Evolutionary conservation across 2,888 invertebrate genomes (phyloP).

Genomic region (Mylabris sibirica): DNA sequence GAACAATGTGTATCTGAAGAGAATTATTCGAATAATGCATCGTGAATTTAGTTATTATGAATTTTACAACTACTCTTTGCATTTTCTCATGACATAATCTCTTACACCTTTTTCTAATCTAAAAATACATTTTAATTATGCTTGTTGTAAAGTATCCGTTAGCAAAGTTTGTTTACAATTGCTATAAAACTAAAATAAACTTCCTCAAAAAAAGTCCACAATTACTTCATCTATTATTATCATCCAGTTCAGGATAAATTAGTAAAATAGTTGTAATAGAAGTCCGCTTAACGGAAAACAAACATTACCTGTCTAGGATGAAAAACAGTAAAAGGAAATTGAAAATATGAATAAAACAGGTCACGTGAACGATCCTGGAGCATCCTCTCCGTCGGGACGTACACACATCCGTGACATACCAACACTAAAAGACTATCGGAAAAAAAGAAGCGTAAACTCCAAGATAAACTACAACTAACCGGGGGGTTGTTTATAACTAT

Average conservation of each 20-base stretch:
- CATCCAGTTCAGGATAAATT: slow-evolving; percentile 32
- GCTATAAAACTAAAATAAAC: no score
- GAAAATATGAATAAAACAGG: slow-evolving; percentile 47
- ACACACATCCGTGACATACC: slow-evolving; percentile 36
- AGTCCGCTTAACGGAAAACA: slow-evolving; percentile 38
- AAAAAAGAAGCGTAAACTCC: neutral
- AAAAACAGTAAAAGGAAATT: slow-evolving; percentile 44
- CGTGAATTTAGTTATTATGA: slow-evolving; percentile 31
- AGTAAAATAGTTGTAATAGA: slow-evolving; percentile 28
- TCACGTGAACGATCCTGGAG: slow-evolving; percentile 36
- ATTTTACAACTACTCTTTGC: slow-evolving; percentile 17
- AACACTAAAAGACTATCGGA: slow-evolving; percentile 27
- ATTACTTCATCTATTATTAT: neutral
- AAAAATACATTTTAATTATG: slow-evolving; percentile 30
- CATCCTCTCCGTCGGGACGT: slow-evolving; percentile 35
- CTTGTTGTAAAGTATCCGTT: slow-evolving; percentile 27
- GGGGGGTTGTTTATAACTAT: neutral
- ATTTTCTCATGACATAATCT: no score
- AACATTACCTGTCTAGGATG: slow-evolving; percentile 40
- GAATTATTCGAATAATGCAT: slow-evolving; percentile 38
- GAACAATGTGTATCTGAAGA: slow-evolving; percentile 38
- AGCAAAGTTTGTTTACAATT: neutral
- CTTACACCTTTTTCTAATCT: slow-evolving; percentile 14
- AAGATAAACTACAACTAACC: neutral
- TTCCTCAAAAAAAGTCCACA: neutral